Percentiles rank a stretch among this genome's conserved stretches.
phyloP scores from a whole-genome alignment of 2,113 vertebrate species.

The Delphinus delphis region DNA sequence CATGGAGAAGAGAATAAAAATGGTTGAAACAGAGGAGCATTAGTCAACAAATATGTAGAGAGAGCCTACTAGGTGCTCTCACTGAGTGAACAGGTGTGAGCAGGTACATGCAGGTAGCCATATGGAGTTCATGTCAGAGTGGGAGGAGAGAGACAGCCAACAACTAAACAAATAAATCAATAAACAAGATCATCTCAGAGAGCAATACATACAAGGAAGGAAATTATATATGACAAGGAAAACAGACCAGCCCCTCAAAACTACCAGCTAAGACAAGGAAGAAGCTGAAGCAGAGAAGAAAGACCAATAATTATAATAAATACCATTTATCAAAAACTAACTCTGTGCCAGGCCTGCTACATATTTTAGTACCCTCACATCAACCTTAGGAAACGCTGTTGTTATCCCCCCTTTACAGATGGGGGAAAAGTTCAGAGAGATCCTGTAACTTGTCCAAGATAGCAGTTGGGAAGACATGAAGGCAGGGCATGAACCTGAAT shows the following conservation, averaged over 20 bases:
- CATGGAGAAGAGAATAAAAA: background rate
- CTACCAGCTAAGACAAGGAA: background rate
- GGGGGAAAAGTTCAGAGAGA: background rate
- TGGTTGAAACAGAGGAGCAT: background rate
- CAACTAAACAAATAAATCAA: background rate
- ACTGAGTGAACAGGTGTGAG: background rate
- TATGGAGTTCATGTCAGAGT: fast-evolving
- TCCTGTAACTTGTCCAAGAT: background rate
- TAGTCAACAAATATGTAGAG: background rate
- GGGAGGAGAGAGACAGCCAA: background rate
- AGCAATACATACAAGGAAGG: background rate
- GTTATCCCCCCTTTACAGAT: background rate
- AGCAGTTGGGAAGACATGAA: background rate
- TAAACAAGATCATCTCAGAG: background rate
- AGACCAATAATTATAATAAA: background rate
- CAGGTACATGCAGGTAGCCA: background rate
- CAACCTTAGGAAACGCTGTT: background rate
- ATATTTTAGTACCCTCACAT: background rate
- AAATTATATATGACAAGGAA: background rate
- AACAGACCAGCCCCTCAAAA: background rate
- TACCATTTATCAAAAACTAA: background rate
- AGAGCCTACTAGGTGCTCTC: background rate
- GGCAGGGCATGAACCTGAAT: background rate
- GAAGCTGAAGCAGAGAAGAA: background rate
- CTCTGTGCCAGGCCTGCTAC: background rate